Evolutionary conservation across 2,888 invertebrate genomes (phyloP), one percentile per base, ranked within the genome.

Genomic region (Acrobasis repandana): DNA sequence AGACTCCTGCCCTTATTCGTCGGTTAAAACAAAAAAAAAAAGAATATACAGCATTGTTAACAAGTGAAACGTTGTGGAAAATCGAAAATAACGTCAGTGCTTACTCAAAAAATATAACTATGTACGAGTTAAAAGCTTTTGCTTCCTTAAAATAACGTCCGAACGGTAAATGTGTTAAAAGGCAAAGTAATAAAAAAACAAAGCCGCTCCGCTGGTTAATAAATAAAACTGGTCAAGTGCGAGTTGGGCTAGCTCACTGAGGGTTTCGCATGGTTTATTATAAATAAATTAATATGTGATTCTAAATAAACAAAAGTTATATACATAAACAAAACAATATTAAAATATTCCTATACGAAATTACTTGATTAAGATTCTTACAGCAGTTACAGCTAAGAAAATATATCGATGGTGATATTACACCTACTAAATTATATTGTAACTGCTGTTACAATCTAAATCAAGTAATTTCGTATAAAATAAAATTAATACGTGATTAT

Each of bases 71-170:
- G 11, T 18, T 38, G 43, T 43, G 38, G 38, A 43, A 54, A 54
- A 54, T 38, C 36, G 36, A 36, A 36, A 36, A 52, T 15, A 52
- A 10, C 9, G 36, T 15, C 28, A 1, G 1, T 54, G 54, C 54
- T 54, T 54, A 20, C 54, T 16, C 54, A 54, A 54, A 54, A 54
- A 38, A 54, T 54, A 54, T 20, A 54, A 36, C 36, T 50, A 11
- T 15, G 38, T 16, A 18, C 14, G 18, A 54, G 54, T 54, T 54
- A 54, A 54, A 54, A 54, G 54, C 38, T 38, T 54, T 54, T 18
- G 38, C 54, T 36, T 20, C 50, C 54, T 54, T 54, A 54, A 54
- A 54, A 54, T 54, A 54, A 54, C 54, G 54, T 38, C 38, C 14
- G 14, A 38, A 54, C 38, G 38, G 10, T 54, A 54, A 54, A 54